Conservation (phyloP, 1,140 invertebrate species). For the Yoshiicerus persimilis region DNA sequence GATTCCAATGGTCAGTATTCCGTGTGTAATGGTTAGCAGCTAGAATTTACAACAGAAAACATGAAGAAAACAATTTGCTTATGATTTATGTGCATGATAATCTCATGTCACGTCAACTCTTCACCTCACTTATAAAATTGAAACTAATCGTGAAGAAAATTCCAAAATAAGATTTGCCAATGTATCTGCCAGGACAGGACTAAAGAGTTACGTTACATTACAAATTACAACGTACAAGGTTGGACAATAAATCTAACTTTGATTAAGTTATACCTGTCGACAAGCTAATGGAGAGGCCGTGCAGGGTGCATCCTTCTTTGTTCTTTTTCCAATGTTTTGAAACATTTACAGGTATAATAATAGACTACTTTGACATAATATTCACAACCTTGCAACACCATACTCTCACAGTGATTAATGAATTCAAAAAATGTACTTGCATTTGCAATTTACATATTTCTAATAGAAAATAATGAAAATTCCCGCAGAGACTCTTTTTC, state of each 20-base stretch:
- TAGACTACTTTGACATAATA: not conserved
- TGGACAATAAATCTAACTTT: not conserved
- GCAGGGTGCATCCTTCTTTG: not conserved
- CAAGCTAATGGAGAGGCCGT: not conserved
- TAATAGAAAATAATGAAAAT: not conserved
- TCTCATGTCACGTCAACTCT: not conserved
- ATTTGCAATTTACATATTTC: not conserved
- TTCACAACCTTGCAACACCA: not conserved
- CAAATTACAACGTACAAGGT: not conserved
- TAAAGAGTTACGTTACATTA: no score
- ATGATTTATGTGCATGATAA: not conserved
- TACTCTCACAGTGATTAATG: not conserved
- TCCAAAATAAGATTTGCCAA: not conserved
- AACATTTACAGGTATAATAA: not conserved
- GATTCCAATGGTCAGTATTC: no score
- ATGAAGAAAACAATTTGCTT: not conserved
- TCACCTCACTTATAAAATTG: not conserved
- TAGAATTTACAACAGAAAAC: not conserved
- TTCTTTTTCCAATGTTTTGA: not conserved
- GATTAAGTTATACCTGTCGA: not conserved
- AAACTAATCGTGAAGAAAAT: constrained; percentile 4
- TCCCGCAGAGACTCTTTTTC: not conserved
- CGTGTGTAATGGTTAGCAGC: not conserved
- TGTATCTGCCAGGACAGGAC: no score
- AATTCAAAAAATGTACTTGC: not conserved